Evolutionary conservation across 2,888 invertebrate species (phyloP), one percentile per base, ranked within the genome.

Genomic region (Drosophila macrothrix): DNA sequence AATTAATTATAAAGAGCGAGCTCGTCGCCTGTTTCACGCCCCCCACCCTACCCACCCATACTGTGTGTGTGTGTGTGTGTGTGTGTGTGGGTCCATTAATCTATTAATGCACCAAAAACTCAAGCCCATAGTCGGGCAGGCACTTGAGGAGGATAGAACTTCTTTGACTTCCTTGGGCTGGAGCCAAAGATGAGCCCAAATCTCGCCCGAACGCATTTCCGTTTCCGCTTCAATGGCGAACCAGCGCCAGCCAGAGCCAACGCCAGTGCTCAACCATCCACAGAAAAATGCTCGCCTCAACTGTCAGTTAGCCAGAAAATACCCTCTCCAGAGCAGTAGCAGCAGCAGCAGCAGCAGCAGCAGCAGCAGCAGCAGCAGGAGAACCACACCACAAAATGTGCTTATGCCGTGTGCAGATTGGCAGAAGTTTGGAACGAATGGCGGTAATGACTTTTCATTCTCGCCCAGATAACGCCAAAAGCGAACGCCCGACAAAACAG

Each of bases 391-490:
- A 60, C 66, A 75, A 66, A 76, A 75, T 70, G 70, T 70, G 70
- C 76, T 71, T 63, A 63, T 70, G 76, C 76, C 76, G 76, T 68
- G 60, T 64, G 65, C 73, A 70, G 70, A 78, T 70, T 74, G 74
- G 71, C 81, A 73, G 74, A 72, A 73, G 65, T 64, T 77, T 67
- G 90, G 80, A 84, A 91, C 88, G 91, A 91, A 91, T 88, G 87
- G 84, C 84, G 81, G 89, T 90, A 91, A 91, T 91, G 91, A 90
- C 91, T 91, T 91, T 91, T 88, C 90, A 87, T 90, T 90, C 84
- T 85, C 82, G 82, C 83, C 82, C 73, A 90, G 85, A 91, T 85
- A 90, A 85, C 83, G 83, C 82, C 80, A 84, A 71, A 75, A 46
- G n/a, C 56, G n/a, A 56, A 28, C 12, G 25, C 55, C 55, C 43